Evolutionary conservation across 2,888 invertebrate species (phyloP).

Genomic region (Scrobipalpa atriplicella): DNA sequence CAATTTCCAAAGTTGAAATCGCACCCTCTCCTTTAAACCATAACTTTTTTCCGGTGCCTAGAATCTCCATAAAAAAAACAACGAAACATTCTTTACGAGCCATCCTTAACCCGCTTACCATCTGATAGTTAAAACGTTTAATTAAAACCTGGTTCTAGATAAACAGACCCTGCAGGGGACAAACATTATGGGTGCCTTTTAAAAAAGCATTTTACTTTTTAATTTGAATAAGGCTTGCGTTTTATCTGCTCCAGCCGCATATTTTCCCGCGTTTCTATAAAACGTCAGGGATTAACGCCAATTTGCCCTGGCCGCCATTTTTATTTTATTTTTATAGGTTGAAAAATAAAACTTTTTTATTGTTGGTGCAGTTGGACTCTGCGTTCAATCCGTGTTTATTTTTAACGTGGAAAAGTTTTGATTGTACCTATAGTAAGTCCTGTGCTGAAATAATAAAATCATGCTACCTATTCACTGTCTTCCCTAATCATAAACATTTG

Average conservation of each 20-base stretch:
- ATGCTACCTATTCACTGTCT: too few species aligned
- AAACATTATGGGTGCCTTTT: constrained; percentile 47
- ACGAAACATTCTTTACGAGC: constrained; percentile 49
- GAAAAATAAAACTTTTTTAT: constrained; percentile 24
- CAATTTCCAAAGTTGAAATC: too few species aligned
- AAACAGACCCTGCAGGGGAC: constrained; percentile 48
- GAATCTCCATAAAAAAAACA: constrained; percentile 15
- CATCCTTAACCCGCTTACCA: constrained; percentile 48
- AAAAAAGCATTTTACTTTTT: constrained; percentile 44
- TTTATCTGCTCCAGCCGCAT: constrained; percentile 50
- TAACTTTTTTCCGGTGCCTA: background rate
- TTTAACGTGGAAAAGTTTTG: background rate
- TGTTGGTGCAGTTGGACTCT: constrained; percentile 16
- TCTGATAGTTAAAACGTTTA: constrained; percentile 64
- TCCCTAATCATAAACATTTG: too few species aligned
- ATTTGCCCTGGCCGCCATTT: constrained; percentile 22
- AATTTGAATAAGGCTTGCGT: constrained; percentile 45
- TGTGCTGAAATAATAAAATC: too few species aligned
- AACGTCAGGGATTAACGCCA: constrained; percentile 28
- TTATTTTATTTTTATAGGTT: constrained; percentile 26
- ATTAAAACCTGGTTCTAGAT: constrained; percentile 62
- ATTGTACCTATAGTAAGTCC: too few species aligned
- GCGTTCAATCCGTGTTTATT: background rate
- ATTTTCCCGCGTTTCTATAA: constrained; percentile 47
- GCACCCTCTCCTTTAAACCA: background rate